These are phyloP conservation scores for Pollenia griseotomentosa DNA, from an alignment of 2,888 invertebrate genomes.

Conservation along the genomic window DNA sequence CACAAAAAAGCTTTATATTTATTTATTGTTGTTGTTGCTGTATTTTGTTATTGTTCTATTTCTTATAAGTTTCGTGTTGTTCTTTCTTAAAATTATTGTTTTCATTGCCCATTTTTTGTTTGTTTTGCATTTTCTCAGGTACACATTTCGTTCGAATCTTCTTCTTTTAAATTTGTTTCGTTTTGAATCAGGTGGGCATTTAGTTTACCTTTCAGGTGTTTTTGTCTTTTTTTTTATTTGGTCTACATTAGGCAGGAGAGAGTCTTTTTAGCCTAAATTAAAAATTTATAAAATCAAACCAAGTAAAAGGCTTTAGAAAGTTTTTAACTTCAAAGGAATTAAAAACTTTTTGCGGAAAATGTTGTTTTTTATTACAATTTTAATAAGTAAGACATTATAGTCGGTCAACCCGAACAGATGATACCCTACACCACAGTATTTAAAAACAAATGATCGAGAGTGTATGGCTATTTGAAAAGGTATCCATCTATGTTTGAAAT, in stretches of 20 bases:
- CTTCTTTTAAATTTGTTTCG: neutral
- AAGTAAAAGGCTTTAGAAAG: too few relatives aligned
- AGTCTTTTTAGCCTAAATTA: constrained; percentile 27
- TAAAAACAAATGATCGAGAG: too few relatives aligned
- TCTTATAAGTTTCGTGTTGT: constrained; percentile 68
- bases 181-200: constrained; percentile 69
- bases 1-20: constrained; percentile 71
- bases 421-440: too few relatives aligned
- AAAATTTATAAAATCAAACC: constrained; percentile 5
- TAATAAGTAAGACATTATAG: too few relatives aligned
- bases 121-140: constrained; percentile 65
- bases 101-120: constrained; percentile 74
- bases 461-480: too few relatives aligned
- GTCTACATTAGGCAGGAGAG: constrained; percentile 4
- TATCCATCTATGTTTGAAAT: too few relatives aligned
- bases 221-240: neutral
- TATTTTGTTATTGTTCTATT: constrained; percentile 52
- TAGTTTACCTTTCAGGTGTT: constrained; percentile 48
- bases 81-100: constrained; percentile 76
- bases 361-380: too few relatives aligned
- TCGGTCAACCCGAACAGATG: too few relatives aligned
- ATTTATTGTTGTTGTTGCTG: constrained; percentile 31
- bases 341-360: too few relatives aligned
- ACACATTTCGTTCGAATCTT: neutral
- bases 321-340: too few relatives aligned